Conservation (phyloP, 2,888 invertebrate species). For the Ichneumon xanthorius region DNA sequence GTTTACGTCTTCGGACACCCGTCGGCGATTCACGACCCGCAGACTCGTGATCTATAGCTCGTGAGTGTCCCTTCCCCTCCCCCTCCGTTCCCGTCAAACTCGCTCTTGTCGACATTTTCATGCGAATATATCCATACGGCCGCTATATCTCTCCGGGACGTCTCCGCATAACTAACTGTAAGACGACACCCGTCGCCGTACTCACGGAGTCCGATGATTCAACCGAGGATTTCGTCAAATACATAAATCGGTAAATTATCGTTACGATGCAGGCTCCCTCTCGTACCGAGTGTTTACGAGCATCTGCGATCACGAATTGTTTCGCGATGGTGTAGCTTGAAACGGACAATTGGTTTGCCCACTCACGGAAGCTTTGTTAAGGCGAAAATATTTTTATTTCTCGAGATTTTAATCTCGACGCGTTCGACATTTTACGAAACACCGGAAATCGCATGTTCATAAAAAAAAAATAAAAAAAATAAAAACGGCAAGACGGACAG, state of each 20-base stretch:
- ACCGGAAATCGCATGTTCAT: too few species aligned
- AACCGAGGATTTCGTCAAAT: conserved; percentile 32
- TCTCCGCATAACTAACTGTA: conserved; percentile 6
- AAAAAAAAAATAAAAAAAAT: too few species aligned
- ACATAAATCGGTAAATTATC: conserved; percentile 10
- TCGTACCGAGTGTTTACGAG: neutral
- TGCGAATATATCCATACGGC: conserved; percentile 26
- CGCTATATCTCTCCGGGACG: conserved; percentile 18
- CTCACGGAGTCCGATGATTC: conserved; percentile 15
- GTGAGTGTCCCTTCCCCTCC: conserved; percentile 61
- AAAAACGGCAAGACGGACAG: too few species aligned
- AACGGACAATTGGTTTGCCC: neutral
- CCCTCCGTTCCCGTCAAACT: conserved; percentile 20
- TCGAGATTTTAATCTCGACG: too few species aligned
- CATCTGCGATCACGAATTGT: neutral
- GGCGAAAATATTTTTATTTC: too few species aligned
- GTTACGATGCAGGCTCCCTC: neutral
- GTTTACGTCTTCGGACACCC: conserved; percentile 60
- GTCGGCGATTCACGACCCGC: conserved; percentile 66
- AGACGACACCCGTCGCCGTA: neutral
- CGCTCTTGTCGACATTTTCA: conserved; percentile 54
- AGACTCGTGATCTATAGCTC: conserved; percentile 71
- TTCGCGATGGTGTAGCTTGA: neutral
- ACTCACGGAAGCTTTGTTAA: too few species aligned
- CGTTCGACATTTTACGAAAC: too few species aligned